A percentile compares a stretch with the other conserved stretches of the same genome.
These are phyloP conservation scores for Potamarius usumacintae DNA, from an alignment of 2,113 vertebrate genomes.

Conservation along the genomic window DNA sequence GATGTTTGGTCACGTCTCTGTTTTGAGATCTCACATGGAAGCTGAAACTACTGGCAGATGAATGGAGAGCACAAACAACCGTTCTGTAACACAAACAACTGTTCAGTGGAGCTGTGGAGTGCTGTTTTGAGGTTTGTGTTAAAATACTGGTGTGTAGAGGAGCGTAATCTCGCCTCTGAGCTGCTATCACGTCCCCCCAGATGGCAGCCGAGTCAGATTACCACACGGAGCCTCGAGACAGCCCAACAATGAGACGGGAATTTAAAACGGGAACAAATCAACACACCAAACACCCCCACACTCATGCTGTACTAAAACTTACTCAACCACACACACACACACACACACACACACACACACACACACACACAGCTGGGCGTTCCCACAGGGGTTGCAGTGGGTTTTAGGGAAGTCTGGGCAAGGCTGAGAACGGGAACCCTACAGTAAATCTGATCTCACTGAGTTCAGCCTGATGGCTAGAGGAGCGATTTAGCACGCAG, in stretches of 20 bases:
- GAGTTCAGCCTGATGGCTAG: conserved; percentile 30
- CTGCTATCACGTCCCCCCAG: conserved; percentile 71
- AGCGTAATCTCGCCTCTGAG: conserved; percentile 47
- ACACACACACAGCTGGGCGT: conserved; percentile 34
- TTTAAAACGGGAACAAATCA: conserved; percentile 71
- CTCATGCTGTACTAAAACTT: conserved; percentile 27
- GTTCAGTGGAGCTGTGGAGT: background rate
- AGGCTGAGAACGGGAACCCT: conserved; percentile 7
- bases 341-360: conserved; percentile 23
- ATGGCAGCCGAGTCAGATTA: conserved; percentile 70
- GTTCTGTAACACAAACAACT: no score
- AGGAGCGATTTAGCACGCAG: conserved; percentile 36
- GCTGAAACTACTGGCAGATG: background rate
- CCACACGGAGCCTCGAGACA: conserved; percentile 47
- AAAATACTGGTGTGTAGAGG: conserved; percentile 59
- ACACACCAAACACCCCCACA: conserved; percentile 48
- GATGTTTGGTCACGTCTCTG: background rate
- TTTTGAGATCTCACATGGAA: background rate
- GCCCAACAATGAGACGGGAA: conserved; percentile 68
- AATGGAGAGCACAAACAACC: no score
- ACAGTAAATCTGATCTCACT: conserved; percentile 46
- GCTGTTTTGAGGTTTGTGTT: conserved; percentile 26
- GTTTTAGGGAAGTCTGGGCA: conserved; percentile 27
- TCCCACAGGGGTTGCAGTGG: conserved; percentile 44
- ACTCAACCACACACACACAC: conserved; percentile 14